Base-by-base conservation (phyloP, 2,113 vertebrate species). In the Poeciliopsis retropinna region DNA sequence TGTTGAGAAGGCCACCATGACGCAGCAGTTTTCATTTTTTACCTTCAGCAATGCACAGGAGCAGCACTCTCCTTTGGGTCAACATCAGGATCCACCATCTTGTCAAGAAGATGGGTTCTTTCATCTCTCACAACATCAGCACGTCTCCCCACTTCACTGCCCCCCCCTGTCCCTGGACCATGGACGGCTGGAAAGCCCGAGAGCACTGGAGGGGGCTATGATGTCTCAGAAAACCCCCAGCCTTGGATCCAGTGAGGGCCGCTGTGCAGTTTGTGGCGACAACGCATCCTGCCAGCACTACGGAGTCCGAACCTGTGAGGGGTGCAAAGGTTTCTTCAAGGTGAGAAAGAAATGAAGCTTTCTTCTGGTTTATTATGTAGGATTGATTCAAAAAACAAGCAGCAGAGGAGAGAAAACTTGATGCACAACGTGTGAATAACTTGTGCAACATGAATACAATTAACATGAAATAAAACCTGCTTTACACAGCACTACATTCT, bases 321-420 rank as follows among this genome's bases (percentile, higher is more conserved):
- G 97, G 64, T 98, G 97, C 91, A 98, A 98, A 87, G 97, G 97
- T 47, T 98, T 98, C 88, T 98, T 98, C 87, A 98, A 98, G 97
- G 97, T 98, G 85, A 85, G 65, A 47, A 27, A 30, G 31, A 69
- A 28, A 71, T 60, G 5, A 60, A n/a, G 19, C 15, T 63, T 64
- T 57, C 60, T 34, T 1, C 13, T 72, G 2, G n/a, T 12, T 37
- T 12, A 78, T 64, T 54, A 77, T 27, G 7, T 51, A 19, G 44
- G 44, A 22, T 22, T 51, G 19, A 17, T 51, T 22, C 19, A 5
- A 54, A 4, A 54, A 41, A 15, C 39, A 4, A 41, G 39, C 14
- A 41, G 39, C 3, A 41, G 14, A 41, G 39, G 39, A 41, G 39
- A 41, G 14, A 13, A 54, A 19, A 25, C 5, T 54, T 54, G 19